Conservation (phyloP, 2,888 invertebrate species). For the Timema cristinae region DNA sequence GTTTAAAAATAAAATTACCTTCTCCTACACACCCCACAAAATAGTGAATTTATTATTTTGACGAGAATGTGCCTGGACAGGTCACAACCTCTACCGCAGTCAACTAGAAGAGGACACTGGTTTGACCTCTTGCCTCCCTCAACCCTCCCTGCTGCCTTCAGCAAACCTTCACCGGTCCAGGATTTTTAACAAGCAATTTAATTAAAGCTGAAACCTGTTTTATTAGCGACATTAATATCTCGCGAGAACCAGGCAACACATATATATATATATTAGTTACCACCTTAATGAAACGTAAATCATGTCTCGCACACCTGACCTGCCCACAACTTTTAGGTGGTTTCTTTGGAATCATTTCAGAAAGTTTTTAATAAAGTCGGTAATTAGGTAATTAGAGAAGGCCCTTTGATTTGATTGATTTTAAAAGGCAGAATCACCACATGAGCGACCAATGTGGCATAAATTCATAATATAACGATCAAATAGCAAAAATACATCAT, state of each 20-base stretch:
- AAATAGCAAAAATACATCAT: too few species aligned
- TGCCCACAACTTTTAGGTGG: slow-evolving; percentile 1
- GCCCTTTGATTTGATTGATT: not conserved
- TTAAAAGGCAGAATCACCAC: too few species aligned
- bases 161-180: not conserved
- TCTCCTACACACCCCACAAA: too few species aligned
- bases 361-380: slow-evolving; percentile 11
- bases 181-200: slow-evolving; percentile 24
- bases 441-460: too few species aligned
- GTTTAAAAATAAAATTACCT: too few species aligned
- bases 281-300: slow-evolving; percentile 13
- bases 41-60: too few species aligned
- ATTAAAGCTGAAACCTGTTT: slow-evolving; percentile 23
- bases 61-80: too few species aligned
- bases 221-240: slow-evolving; percentile 25
- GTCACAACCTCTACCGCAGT: too few species aligned
- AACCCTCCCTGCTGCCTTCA: not conserved
- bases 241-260: slow-evolving; percentile 13
- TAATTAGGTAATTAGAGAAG: slow-evolving; percentile 10
- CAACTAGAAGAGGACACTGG: not conserved
- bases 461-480: too few species aligned
- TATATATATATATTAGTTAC: not conserved
- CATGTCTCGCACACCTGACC: slow-evolving; percentile 3
- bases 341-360: slow-evolving; percentile 4
- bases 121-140: not conserved